Base-by-base conservation (phyloP, 2,797 vertebrate genomes). In the Austrolebias charrua region DNA sequence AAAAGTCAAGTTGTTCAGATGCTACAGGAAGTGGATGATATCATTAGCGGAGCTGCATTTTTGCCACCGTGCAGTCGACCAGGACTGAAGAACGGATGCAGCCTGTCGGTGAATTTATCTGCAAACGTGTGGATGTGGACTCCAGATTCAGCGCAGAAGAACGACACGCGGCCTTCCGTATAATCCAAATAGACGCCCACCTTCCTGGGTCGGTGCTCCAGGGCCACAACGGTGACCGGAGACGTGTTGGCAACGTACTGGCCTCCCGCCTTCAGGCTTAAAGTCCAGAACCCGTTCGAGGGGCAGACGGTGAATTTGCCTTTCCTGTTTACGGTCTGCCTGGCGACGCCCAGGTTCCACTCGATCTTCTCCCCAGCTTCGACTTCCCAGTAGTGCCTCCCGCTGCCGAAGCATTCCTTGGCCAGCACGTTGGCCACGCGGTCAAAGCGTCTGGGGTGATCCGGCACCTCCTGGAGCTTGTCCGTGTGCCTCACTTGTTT, bases 331-430 rank as follows among this genome's bases (percentile, higher is more conserved):
- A 91, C 69, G 5, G 92, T 89, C 61, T 93, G 84, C 55, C 78
- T 91, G 62, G 82, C 92, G 18, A 93, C 83, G 1, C 93, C 93
- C 46, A 94, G 56, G 66, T 79, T 87, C 93, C 93, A 94, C 55
- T 94, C 93, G 0, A 89, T 83, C 87, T 94, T 94, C 33, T 90
- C 88, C 10, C 88, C 91, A 4, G 94, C 93, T 55, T 91, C 90
- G 77, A 94, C 92, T 63, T 94, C 94, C 94, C 94, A 96, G 89
- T 89, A 93, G 69, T 86, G 89, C 47, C 87, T 88, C 20, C 93
- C 94, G 0, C 79, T 64, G 63, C 62, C 46, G 61, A 95, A 92
- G 62, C 85, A 81, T 40, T 94, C 90, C 14, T 78, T 89, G 58
- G 89, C 92, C 75, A 96, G 75, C 10, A 95, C 89, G 6, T 94